Evolutionary conservation across 2,888 invertebrate species (phyloP).

Genomic region (Myopa tessellatipennis): DNA sequence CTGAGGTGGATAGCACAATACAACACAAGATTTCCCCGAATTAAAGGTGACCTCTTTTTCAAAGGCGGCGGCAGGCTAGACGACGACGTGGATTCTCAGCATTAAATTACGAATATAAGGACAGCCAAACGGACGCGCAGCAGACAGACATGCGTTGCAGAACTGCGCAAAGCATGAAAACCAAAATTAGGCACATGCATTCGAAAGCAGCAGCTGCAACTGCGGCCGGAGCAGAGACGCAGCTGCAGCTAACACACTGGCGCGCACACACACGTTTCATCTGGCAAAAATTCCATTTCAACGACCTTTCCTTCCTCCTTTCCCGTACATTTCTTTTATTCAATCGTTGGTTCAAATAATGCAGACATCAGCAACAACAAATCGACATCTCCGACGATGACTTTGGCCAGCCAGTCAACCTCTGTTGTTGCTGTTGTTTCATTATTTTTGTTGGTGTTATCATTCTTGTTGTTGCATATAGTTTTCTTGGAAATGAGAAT

Average conservation of each 20-base stretch:
- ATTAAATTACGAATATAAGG: neutral
- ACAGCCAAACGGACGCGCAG: conserved; percentile 12
- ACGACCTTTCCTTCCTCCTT: conserved; percentile 40
- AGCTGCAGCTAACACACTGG: neutral
- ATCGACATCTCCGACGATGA: conserved; percentile 42
- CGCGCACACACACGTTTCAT: too few relatives aligned
- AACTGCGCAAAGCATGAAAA: conserved; percentile 1
- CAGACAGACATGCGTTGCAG: conserved; percentile 2
- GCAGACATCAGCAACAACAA: conserved; percentile 16
- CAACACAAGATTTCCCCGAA: neutral
- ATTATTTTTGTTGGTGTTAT: conserved; percentile 9
- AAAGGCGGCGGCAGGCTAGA: neutral
- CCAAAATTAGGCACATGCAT: neutral
- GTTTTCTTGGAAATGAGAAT: conserved; percentile 58
- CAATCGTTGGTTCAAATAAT: conserved; percentile 9
- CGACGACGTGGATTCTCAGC: neutral
- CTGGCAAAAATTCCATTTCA: conserved; percentile 43
- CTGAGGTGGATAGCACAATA: neutral
- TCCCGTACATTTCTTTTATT: conserved; percentile 4
- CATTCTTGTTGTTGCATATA: conserved; percentile 22
- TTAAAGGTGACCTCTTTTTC: conserved; percentile 22
- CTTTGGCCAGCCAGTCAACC: conserved; percentile 37
- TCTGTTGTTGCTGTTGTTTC: conserved; percentile 36
- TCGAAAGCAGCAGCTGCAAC: neutral
- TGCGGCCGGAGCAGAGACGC: neutral